phyloP scores from a whole-genome alignment of 2,888 invertebrate genomes.

The Coenonympha glycerion region DNA sequence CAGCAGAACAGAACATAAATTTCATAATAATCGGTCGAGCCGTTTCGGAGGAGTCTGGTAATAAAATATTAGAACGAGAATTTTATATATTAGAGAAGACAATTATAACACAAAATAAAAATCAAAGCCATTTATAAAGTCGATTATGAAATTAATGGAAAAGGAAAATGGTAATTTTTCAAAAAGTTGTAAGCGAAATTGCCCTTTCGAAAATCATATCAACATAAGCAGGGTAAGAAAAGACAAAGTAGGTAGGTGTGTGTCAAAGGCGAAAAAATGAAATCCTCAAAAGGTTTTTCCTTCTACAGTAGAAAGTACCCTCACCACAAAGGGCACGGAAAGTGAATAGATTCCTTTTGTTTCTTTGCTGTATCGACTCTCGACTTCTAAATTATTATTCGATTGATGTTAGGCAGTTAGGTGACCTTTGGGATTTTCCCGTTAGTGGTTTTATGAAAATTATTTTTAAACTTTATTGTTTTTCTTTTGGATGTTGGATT shows the following conservation, averaged over 20 bases:
- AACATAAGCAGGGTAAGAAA: constrained; percentile 39
- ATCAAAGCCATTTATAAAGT: too few relatives aligned
- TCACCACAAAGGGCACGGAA: constrained; percentile 41
- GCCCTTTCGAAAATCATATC: constrained; percentile 37
- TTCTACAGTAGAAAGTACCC: constrained; percentile 38
- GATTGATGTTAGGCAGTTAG: constrained; percentile 40
- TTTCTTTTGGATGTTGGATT: too few relatives aligned
- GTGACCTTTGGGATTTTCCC: constrained; percentile 16
- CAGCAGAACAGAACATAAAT: too few relatives aligned
- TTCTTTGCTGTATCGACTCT: constrained; percentile 45
- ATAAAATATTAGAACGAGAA: too few relatives aligned
- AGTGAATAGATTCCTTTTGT: constrained; percentile 47
- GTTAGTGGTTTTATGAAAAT: too few relatives aligned
- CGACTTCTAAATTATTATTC: constrained; percentile 51
- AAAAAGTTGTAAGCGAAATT: constrained; percentile 21
- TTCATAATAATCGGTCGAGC: too few relatives aligned
- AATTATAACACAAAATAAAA: too few relatives aligned
- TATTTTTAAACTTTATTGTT: too few relatives aligned
- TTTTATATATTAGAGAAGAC: too few relatives aligned
- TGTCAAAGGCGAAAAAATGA: constrained; percentile 45
- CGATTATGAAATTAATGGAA: too few relatives aligned
- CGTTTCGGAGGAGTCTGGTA: too few relatives aligned
- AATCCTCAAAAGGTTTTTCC: constrained; percentile 49
- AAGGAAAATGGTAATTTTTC: constrained; percentile 3
- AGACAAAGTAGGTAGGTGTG: constrained; percentile 34